Evolutionary conservation across 2,888 invertebrate species (phyloP).

Genomic region (Xylophagus ater): DNA sequence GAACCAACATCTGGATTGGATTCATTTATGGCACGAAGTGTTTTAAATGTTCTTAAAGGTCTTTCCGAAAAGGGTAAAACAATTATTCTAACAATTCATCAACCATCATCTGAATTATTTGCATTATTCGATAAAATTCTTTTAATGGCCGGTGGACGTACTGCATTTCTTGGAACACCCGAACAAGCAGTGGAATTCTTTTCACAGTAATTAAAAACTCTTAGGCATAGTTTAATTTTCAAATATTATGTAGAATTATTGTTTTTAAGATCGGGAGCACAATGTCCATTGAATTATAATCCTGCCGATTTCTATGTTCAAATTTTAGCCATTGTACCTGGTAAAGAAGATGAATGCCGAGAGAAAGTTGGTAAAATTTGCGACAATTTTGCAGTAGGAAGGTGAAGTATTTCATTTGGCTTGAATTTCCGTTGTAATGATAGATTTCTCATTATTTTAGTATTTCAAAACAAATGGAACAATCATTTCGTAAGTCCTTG

Average conservation of each 20-base stretch:
- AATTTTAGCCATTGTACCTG: slow-evolving; percentile 75
- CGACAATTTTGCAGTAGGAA: slow-evolving; percentile 50
- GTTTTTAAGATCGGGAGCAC: slow-evolving; percentile 57
- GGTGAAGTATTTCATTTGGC: slow-evolving; percentile 22
- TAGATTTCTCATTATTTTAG: slow-evolving; percentile 13
- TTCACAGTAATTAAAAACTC: slow-evolving; percentile 49
- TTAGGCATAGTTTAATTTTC: background rate
- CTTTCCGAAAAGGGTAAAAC: slow-evolving; percentile 76
- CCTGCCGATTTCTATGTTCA: slow-evolving; percentile 92
- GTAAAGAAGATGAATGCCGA: slow-evolving; percentile 66
- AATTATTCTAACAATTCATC: slow-evolving; percentile 86
- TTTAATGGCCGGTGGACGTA: slow-evolving; percentile 83
- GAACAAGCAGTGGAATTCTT: slow-evolving; percentile 71
- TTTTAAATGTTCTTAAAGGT: slow-evolving; percentile 68
- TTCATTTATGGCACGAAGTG: slow-evolving; percentile 93
- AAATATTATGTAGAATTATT: background rate
- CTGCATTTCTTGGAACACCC: slow-evolving; percentile 77
- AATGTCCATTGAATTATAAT: slow-evolving; percentile 82
- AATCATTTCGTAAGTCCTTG: slow-evolving; percentile 24
- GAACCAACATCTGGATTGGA: slow-evolving; percentile 96
- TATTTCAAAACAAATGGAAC: slow-evolving; percentile 33
- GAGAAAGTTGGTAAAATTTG: slow-evolving; percentile 70
- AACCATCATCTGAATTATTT: slow-evolving; percentile 86
- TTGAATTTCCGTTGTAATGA: too few relatives aligned
- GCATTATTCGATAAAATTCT: slow-evolving; percentile 81